phyloP scores from a whole-genome alignment of 2,888 invertebrate species.

The Xestobium rufovillosum region DNA sequence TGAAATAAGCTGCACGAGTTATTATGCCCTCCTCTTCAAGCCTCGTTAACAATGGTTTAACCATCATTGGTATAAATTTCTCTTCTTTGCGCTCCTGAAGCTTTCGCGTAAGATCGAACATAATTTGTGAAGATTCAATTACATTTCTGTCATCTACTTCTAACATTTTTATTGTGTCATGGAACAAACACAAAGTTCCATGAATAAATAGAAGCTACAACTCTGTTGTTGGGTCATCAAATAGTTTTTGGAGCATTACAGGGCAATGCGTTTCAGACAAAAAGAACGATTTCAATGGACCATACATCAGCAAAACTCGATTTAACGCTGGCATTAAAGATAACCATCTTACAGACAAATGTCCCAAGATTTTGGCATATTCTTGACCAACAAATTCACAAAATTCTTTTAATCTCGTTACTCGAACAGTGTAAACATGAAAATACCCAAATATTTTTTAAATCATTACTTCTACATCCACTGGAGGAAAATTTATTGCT shows the following conservation, averaged over 20 bases:
- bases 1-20: neutral
- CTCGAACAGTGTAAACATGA: too few relatives aligned
- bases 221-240: neutral
- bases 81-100: neutral
- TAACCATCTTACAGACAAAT: too few relatives aligned
- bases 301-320: too few relatives aligned
- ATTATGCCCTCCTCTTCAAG: neutral
- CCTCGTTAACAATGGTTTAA: neutral
- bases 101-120: neutral
- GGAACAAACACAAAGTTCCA: constrained; percentile 3
- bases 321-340: too few relatives aligned
- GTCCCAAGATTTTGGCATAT: too few relatives aligned
- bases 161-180: constrained; percentile 1
- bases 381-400: constrained; percentile 2
- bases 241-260: neutral
- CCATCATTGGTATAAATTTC: neutral
- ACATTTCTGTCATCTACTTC: constrained; percentile 1
- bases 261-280: neutral
- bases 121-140: neutral
- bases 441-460: too few relatives aligned
- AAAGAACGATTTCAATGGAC: constrained; percentile 2
- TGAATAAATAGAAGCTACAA: neutral
- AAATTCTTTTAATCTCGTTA: constrained; percentile 1
- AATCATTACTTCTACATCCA: too few relatives aligned
- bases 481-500: too few relatives aligned